Conservation (phyloP, 2,113 vertebrate genomes). For the Craseonycteris thonglongyai region DNA sequence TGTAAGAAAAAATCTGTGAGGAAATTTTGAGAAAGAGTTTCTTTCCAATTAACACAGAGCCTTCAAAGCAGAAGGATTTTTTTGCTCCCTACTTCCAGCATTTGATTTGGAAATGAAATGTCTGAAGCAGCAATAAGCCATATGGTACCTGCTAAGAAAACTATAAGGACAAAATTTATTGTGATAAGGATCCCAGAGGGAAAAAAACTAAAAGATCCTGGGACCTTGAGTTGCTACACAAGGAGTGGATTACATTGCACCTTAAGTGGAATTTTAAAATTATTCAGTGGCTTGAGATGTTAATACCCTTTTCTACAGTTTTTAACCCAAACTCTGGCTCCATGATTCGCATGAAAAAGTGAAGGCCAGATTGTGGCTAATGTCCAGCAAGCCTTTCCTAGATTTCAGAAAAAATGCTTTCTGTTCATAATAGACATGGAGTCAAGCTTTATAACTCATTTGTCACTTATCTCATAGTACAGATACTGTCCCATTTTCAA, state of each 20-base stretch:
- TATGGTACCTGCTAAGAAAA: not conserved
- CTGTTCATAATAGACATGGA: not conserved
- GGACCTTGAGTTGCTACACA: not conserved
- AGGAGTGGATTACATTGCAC: not conserved
- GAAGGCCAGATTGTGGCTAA: not conserved
- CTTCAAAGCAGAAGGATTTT: slow-evolving; percentile 8
- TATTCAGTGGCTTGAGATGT: slow-evolving; percentile 18
- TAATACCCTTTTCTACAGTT: slow-evolving; percentile 4
- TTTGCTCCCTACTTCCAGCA: not conserved
- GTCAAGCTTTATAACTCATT: not conserved
- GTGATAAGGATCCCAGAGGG: not conserved
- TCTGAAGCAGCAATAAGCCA: slow-evolving; percentile 8
- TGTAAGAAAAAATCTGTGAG: not conserved
- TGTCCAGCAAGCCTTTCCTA: not conserved
- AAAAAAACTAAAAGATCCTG: not conserved
- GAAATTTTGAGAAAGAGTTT: not conserved
- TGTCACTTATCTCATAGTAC: not conserved
- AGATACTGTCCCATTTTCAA: not conserved
- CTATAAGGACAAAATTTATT: not conserved
- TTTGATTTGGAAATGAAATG: not conserved
- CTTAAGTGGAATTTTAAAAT: not conserved
- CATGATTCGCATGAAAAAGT: not conserved
- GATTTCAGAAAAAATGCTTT: not conserved
- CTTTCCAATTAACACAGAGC: not conserved
- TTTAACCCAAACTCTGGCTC: slow-evolving; percentile 14